Conservation (phyloP, 2,113 vertebrate species). For the Eleginops maclovinus region DNA sequence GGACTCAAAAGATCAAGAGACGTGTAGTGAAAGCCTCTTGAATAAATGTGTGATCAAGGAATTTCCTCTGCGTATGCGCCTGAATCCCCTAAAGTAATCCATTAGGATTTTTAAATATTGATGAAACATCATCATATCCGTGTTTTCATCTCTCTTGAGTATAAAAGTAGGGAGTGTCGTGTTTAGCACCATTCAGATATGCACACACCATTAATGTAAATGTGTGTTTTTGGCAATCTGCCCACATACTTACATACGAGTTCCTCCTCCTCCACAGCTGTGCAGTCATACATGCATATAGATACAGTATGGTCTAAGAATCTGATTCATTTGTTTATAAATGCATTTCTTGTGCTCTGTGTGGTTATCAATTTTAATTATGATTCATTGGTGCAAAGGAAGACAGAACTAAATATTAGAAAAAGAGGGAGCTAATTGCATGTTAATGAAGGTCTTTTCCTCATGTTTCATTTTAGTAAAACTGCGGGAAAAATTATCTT, state of each 20-base stretch:
- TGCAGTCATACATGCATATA: not conserved
- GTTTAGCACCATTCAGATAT: constrained; percentile 10
- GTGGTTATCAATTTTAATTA: not conserved
- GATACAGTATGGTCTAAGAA: too few species aligned
- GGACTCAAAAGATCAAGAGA: not conserved
- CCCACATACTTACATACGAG: not conserved
- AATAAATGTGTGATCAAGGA: constrained; percentile 7
- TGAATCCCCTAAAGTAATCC: constrained; percentile 8
- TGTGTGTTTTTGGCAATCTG: not conserved
- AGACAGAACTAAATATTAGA: not conserved
- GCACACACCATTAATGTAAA: not conserved
- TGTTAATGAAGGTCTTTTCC: not conserved
- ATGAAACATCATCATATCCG: constrained; percentile 1
- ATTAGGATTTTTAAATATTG: constrained; percentile 35
- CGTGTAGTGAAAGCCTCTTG: not conserved
- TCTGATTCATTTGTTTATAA: too few species aligned
- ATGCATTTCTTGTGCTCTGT: not conserved
- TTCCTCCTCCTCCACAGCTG: not conserved
- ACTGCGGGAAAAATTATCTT: too few species aligned
- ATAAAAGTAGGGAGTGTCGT: not conserved
- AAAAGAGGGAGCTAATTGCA: not conserved
- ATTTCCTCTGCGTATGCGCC: not conserved
- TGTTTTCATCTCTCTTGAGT: not conserved
- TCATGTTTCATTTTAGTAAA: too few species aligned
- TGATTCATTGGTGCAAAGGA: not conserved